Evolutionary conservation across 2,797 vertebrate species (phyloP), one percentile per base, ranked within the genome.

Genomic region (Chelonia mydas): DNA sequence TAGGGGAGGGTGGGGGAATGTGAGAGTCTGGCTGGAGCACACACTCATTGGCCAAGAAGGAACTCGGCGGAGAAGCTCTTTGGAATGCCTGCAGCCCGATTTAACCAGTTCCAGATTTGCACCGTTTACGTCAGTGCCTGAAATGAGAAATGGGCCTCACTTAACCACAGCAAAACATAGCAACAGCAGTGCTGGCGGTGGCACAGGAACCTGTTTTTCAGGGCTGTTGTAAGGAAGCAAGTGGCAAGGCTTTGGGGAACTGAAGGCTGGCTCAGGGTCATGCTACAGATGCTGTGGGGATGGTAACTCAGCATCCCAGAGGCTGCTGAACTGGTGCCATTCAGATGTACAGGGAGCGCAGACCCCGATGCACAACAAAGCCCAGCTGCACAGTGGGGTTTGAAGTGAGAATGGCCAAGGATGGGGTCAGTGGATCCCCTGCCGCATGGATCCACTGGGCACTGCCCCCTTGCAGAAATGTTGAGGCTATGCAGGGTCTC

Each of bases 111-210:
- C 95, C 97, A 97, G 97, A 95, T 81, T 93, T 0, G 0, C 94
- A 85, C 92, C 89, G 93, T 78, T 98, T 96, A 91, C 96, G 97
- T 98, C 98, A 98, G 96, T 12, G 95, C 97, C 96, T 89, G 98
- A 96, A 96, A 93, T 51, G 59, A 94, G 97, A 97, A 97, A 86
- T 0, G 54, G 1, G 89, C 90, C 45, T 68, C 57, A 92, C 84
- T 68, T 83, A 96, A 92, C 90, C 97, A 92, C 90, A 3, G 2
- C 84, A 92, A 97, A 97, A 95, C 98, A 94, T 98, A 98, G 98
- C 97, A 98, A 98, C 97, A 25, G 96, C 96, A 84, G 87, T 0
- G 47, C 96, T 76, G 77, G 65, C 87, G 85, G 6, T 47, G 5
- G 2, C 0, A 6, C 87, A 37, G 21, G 37, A 74, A 94, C 96